phyloP scores from a whole-genome alignment of 2,797 vertebrate genomes.

The Lutjanus campechanus region DNA sequence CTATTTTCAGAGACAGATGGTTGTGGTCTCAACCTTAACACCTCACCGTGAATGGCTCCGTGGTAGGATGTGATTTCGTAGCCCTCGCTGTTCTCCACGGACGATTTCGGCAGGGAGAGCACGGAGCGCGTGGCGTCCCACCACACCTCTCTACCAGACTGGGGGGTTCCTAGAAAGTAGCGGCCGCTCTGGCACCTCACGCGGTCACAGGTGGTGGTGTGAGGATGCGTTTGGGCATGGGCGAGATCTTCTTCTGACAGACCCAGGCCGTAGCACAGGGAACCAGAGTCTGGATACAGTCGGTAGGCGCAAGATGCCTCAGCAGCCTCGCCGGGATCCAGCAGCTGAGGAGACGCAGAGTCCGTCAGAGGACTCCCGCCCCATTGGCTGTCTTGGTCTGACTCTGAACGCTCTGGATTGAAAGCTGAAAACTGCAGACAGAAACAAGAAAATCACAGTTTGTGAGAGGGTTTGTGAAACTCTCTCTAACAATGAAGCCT shows the following conservation, averaged over 20 bases:
- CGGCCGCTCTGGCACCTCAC: conserved; percentile 92
- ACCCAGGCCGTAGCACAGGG: conserved; percentile 91
- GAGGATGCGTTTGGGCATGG: conserved; percentile 88
- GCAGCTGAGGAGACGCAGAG: conserved; percentile 92
- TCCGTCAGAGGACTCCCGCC: conserved; percentile 94
- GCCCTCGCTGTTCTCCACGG: conserved; percentile 91
- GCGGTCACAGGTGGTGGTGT: conserved; percentile 90
- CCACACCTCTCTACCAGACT: conserved; percentile 92
- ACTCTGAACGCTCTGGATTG: conserved; percentile 93
- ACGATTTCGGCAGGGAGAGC: conserved; percentile 90
- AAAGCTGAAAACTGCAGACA: conserved; percentile 92
- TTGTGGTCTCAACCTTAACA: conserved; percentile 72
- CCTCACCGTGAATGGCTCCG: conserved; percentile 89
- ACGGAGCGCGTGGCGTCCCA: conserved; percentile 91
- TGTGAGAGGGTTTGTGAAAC: conserved; percentile 7
- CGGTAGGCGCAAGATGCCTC: conserved; percentile 93
- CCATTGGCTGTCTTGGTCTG: conserved; percentile 96
- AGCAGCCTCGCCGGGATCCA: conserved; percentile 87
- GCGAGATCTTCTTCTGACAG: conserved; percentile 89
- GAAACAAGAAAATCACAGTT: conserved; percentile 32
- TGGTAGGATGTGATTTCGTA: conserved; percentile 93
- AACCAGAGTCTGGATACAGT: conserved; percentile 89
- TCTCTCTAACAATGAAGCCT: background rate
- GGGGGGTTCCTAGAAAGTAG: conserved; percentile 92
- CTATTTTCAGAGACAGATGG: conserved; percentile 81